These are phyloP conservation scores for Atherinosoma microstoma DNA, from an alignment of 2,797 vertebrate species.

Conservation along the genomic window DNA sequence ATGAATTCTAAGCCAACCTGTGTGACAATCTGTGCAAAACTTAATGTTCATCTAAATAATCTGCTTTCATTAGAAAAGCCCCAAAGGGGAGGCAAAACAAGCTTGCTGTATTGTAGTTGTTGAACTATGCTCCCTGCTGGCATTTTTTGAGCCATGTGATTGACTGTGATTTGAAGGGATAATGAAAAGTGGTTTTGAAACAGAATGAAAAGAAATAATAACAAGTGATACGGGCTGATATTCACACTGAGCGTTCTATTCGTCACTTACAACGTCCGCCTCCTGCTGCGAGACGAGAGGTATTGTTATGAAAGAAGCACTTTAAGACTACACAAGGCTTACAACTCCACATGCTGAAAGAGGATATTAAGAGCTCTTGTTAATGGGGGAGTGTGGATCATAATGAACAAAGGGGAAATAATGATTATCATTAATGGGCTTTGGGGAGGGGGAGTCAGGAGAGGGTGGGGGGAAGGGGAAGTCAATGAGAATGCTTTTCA, in stretches of 20 bases:
- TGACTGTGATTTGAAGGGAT: slow-evolving; percentile 46
- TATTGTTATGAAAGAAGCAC: slow-evolving; percentile 32
- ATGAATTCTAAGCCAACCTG: no score
- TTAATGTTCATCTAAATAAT: slow-evolving; percentile 21
- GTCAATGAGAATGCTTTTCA: slow-evolving; percentile 71
- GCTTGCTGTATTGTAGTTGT: slow-evolving; percentile 22
- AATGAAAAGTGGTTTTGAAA: slow-evolving; percentile 45
- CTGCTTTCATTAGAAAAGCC: slow-evolving; percentile 28
- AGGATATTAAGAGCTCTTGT: slow-evolving; percentile 64
- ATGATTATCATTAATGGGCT: slow-evolving; percentile 79
- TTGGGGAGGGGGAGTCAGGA: slow-evolving; percentile 41
- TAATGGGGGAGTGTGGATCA: slow-evolving; percentile 71
- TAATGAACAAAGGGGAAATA: slow-evolving; percentile 78
- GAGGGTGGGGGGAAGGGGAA: slow-evolving; percentile 37
- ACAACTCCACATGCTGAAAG: slow-evolving; percentile 26
- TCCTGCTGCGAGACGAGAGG: slow-evolving; percentile 51
- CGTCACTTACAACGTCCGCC: slow-evolving; percentile 46
- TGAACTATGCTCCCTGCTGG: slow-evolving; percentile 7
- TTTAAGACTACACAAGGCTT: slow-evolving; percentile 45
- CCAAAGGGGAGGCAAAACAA: slow-evolving; percentile 5
- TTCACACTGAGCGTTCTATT: slow-evolving; percentile 45
- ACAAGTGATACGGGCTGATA: slow-evolving; percentile 48
- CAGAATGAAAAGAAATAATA: slow-evolving; percentile 50
- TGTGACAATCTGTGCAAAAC: slow-evolving; percentile 13
- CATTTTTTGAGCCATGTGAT: slow-evolving; percentile 32